phyloP scores from a whole-genome alignment of 2,888 invertebrate genomes.

The Crepidodera aurea region DNA sequence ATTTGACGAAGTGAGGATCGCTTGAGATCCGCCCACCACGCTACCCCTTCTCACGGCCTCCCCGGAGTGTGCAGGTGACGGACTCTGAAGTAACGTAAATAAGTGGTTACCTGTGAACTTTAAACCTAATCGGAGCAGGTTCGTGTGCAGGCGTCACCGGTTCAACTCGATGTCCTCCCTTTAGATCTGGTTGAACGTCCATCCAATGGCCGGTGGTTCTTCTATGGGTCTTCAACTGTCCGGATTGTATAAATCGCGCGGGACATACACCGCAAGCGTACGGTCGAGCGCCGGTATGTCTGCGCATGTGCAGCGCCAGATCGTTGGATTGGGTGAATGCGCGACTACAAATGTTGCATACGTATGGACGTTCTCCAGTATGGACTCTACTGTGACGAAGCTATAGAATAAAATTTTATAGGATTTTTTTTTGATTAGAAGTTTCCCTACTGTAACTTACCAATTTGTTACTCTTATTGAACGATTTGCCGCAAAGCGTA shows the following conservation, averaged over 20 bases:
- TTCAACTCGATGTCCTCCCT: slow-evolving; percentile 60
- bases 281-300: slow-evolving; percentile 75
- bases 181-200: slow-evolving; percentile 60
- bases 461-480: slow-evolving; percentile 62
- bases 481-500: slow-evolving; percentile 61
- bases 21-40: no score
- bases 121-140: slow-evolving; percentile 59
- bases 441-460: slow-evolving; percentile 47
- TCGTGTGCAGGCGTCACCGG: slow-evolving; percentile 58
- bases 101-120: slow-evolving; percentile 51
- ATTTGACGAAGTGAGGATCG: no score
- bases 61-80: no score
- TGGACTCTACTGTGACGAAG: slow-evolving; percentile 61
- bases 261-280: slow-evolving; percentile 74
- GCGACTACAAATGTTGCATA: slow-evolving; percentile 59
- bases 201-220: slow-evolving; percentile 69
- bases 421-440: no score
- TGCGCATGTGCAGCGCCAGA: slow-evolving; percentile 72
- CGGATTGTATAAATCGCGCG: slow-evolving; percentile 72
- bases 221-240: slow-evolving; percentile 70
- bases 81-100: no score
- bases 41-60: no score
- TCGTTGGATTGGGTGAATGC: slow-evolving; percentile 77
- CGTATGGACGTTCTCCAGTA: slow-evolving; percentile 61
- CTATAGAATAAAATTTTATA: slow-evolving; percentile 45